Base-by-base conservation (phyloP, 2,113 vertebrate species). In the Corydoras maculifer region DNA sequence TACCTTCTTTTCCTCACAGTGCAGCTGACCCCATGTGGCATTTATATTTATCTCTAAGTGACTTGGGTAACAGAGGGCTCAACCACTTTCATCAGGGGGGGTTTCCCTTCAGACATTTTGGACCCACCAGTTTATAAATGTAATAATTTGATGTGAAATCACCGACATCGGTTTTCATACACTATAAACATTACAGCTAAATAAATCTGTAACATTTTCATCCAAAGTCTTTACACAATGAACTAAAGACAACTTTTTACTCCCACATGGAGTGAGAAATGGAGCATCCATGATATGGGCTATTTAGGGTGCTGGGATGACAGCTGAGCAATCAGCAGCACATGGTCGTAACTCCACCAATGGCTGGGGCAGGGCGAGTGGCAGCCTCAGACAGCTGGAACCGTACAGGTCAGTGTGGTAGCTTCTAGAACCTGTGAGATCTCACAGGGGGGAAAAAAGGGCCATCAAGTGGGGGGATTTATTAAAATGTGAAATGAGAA, bases 301-400 rank as follows among this genome's bases (percentile, higher is more conserved):
- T 90, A 43, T 89, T 91, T 90, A 83, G 77, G 84, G 87, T 82
- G 73, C 68, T 76, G 78, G 76, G 57, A 60, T 82, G 71, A 90
- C 90, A 91, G 89, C 88, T 91, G 90, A 90, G 87, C 86, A 84
- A 80, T 80, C 70, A 77, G 82, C 43, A 83, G 84, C 82, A 88
- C 88, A 88, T 88, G 87, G 18, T 81, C 76, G 78, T 51, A 25
- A 25, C 18, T 78, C 66, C 62, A 72, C 68, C 75, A 75, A 11
- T 65, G 59, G 74, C 68, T 62, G 6, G 25, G 73, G 78, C 29
- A 80, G 68, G 69, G 72, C 80, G 35, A 43, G 35, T 43, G 35
- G 59, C 4, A 10, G 70, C 30, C 5, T 2, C 75, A 6, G 80
- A 85, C 88, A 90, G 85, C 87, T 91, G 88, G 73, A 60, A 58